Evolutionary conservation across 2,888 invertebrate species (phyloP).

Genomic region (Andricus quercusramuli): DNA sequence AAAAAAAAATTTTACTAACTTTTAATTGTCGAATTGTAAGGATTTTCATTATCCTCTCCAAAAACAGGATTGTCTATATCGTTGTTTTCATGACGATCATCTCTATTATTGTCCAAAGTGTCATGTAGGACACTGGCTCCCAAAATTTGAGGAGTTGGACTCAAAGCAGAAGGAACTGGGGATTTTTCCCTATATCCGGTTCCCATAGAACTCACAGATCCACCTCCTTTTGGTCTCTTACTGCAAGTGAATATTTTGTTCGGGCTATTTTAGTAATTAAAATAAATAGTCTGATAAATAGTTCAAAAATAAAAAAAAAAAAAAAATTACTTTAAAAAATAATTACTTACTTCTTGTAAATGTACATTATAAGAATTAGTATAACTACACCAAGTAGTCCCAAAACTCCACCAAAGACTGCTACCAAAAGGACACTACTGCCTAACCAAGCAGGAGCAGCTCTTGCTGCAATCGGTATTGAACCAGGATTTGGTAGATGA

Average conservation of each 20-base stretch:
- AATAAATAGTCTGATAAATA: background rate
- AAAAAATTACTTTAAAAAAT: background rate
- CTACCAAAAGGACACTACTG: conserved; percentile 80
- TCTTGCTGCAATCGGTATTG: conserved; percentile 75
- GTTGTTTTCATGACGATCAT: conserved; percentile 76
- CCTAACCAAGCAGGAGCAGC: conserved; percentile 79
- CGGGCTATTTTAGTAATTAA: background rate
- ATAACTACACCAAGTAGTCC: conserved; percentile 88
- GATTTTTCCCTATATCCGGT: conserved; percentile 75
- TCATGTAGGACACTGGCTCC: conserved; percentile 80
- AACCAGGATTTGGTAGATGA: conserved; percentile 76
- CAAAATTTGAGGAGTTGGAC: conserved; percentile 79
- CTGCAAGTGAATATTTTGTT: conserved; percentile 56
- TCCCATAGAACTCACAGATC: conserved; percentile 74
- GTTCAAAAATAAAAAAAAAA: background rate
- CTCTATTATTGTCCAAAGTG: conserved; percentile 75
- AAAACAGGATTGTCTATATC: conserved; percentile 80
- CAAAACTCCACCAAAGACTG: conserved; percentile 86
- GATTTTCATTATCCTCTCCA: conserved; percentile 70
- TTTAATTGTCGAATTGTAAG: conserved; percentile 82
- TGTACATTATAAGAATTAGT: conserved; percentile 87
- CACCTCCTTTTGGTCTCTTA: conserved; percentile 71
- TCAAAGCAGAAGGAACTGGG: conserved; percentile 72
- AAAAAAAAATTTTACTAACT: conserved; percentile 75
- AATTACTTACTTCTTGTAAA: conserved; percentile 85